Evolutionary conservation across 2,113 vertebrate genomes (phyloP).

Genomic region (Bettongia penicillata): DNA sequence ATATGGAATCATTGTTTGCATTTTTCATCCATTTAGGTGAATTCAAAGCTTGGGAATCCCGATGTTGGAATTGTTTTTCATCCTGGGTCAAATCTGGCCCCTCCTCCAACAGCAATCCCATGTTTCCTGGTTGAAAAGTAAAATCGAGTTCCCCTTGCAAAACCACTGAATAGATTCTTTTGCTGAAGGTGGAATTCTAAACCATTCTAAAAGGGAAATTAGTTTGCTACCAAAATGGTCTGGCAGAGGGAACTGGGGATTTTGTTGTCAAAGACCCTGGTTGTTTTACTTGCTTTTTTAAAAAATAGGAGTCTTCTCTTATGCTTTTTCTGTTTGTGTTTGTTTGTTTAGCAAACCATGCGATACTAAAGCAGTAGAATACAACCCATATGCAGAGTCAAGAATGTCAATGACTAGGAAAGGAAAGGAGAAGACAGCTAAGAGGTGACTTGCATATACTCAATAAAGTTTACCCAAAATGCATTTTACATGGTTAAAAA

Average conservation of each 20-base stretch:
- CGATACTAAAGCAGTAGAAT: neutral
- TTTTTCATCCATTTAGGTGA: slow-evolving; percentile 39
- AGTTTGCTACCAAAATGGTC: slow-evolving; percentile 31
- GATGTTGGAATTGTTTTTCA: slow-evolving; percentile 2
- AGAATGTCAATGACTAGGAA: neutral
- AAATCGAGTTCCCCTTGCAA: neutral
- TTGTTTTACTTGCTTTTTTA: neutral
- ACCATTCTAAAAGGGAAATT: slow-evolving; percentile 7
- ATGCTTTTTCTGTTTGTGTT: neutral
- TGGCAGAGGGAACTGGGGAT: slow-evolving; percentile 37
- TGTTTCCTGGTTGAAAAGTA: slow-evolving; percentile 57
- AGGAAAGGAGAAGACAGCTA: neutral
- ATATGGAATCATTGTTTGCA: slow-evolving; percentile 25
- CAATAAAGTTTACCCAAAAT: neutral
- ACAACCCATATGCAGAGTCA: neutral
- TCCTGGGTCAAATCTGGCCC: slow-evolving; percentile 44
- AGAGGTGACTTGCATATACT: neutral
- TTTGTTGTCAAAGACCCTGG: neutral
- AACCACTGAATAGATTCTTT: slow-evolving; percentile 3
- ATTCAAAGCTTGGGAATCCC: neutral
- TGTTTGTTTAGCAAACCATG: neutral
- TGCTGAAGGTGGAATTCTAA: slow-evolving; percentile 23
- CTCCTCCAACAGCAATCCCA: slow-evolving; percentile 46
- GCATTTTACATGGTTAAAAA: slow-evolving; percentile 14
- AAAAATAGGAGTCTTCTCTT: neutral